Conservation (phyloP, 2,797 vertebrate genomes). For the Threskiornis aethiopicus region DNA sequence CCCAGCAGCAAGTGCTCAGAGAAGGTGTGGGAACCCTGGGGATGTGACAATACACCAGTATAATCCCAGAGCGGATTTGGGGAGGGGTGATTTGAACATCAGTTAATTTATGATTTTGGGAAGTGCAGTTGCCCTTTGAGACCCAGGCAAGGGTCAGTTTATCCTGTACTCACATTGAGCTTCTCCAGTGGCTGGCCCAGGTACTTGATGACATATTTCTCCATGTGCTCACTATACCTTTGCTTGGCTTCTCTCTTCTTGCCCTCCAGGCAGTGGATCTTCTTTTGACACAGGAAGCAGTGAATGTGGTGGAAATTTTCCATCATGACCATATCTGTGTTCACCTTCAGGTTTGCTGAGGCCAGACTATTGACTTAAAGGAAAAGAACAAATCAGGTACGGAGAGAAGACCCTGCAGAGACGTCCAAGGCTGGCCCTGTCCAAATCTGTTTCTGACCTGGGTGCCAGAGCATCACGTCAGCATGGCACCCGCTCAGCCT, state of each 20-base stretch:
- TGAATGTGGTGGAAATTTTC: slow-evolving; percentile 64
- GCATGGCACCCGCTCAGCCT: fast-evolving
- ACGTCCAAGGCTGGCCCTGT: neutral
- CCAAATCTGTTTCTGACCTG: neutral
- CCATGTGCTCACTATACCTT: slow-evolving; percentile 7
- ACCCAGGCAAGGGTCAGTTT: neutral
- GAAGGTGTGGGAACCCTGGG: neutral
- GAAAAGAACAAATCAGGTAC: neutral
- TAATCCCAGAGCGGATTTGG: neutral
- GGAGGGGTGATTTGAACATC: neutral
- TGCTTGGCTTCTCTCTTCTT: slow-evolving; percentile 45
- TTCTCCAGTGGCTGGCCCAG: slow-evolving; percentile 60
- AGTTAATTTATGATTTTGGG: neutral
- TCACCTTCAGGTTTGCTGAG: slow-evolving; percentile 35
- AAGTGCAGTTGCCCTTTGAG: neutral
- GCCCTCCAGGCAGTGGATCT: slow-evolving; percentile 32
- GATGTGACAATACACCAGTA: neutral
- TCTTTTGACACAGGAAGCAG: slow-evolving; percentile 33
- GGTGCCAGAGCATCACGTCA: neutral
- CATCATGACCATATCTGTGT: slow-evolving; percentile 57
- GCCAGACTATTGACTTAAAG: slow-evolving; percentile 20
- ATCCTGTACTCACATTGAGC: slow-evolving; percentile 28
- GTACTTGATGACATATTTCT: neutral
- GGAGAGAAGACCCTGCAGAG: neutral
- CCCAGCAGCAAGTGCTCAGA: neutral